Evolutionary conservation across 1,140 invertebrate species (phyloP), one percentile per base, ranked within the genome.

Genomic region (Triops longicaudatus): DNA sequence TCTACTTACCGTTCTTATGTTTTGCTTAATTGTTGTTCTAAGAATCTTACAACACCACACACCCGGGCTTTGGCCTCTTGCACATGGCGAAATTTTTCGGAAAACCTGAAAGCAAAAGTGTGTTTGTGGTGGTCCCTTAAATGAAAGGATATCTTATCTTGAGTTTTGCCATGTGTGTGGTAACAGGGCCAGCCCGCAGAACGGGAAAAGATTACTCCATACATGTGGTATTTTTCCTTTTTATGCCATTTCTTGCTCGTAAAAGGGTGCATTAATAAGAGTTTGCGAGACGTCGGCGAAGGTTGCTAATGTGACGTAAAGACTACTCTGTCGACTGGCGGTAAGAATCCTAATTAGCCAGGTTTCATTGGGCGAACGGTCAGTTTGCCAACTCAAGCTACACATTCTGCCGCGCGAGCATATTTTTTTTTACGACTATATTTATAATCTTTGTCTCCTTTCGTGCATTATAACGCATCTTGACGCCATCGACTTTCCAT

Each of bases 91-190:
- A 37, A 63, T 14, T 63, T 1, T 22, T 22, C 14, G n/a, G 22
- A 63, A 63, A 63, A 17, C 50, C 0, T n/a, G 9, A 63, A 63
- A 17, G 17, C 50, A 17, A 63, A 63, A 22, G 50, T 9, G 50
- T 63, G 50, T 63, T 22, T 63, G 50, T 22, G 50, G 50, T 63
- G 50, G 50, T 17, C 50, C 50, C 31, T n/a, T 37, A 63, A 63
- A n/a, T 63, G 22, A 63, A 22, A 63, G 50, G 50, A 63, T n/a
- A 22, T 63, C 50, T 63, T 63, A 63, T 63, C 50, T 63, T 63
- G 50, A 63, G 50, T 63, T 63, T 63, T 63, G 50, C 50, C 50
- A 63, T 63, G 50, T 63, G 50, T 63, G 50, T 63, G 50, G 50
- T 22, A 63, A 63, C 22, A 10, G 17, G 7, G 50, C 50, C 14